Evolutionary conservation across 2,888 invertebrate species (phyloP).

Genomic region (Pterostichus madidus): DNA sequence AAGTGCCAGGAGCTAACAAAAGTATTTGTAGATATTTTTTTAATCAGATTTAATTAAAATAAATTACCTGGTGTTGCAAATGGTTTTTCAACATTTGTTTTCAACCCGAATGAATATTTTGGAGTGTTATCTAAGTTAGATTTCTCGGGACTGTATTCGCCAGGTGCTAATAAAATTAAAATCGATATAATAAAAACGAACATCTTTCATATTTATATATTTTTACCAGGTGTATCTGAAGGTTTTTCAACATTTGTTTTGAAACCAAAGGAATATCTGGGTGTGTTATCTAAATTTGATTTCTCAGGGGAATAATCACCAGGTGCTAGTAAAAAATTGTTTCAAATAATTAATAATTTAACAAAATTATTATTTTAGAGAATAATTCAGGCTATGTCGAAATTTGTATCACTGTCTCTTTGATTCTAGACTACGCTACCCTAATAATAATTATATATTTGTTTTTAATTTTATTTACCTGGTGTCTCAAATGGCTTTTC

Average conservation of each 20-base stretch:
- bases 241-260: constrained; percentile 81
- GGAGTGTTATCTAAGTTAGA: constrained; percentile 81
- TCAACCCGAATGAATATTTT: constrained; percentile 82
- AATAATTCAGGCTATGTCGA: too few species aligned
- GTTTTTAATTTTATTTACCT: neutral
- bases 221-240: constrained; percentile 82
- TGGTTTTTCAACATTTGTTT: constrained; percentile 79
- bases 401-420: too few species aligned
- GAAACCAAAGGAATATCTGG: constrained; percentile 85
- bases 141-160: constrained; percentile 75
- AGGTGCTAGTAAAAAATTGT: constrained; percentile 80
- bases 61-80: constrained; percentile 80
- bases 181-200: constrained; percentile 76
- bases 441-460: too few species aligned
- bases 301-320: constrained; percentile 92
- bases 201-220: constrained; percentile 69
- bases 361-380: too few species aligned
- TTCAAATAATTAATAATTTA: neutral
- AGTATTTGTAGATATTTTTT: constrained; percentile 69
- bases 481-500: constrained; percentile 75
- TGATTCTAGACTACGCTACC: too few species aligned
- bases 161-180: constrained; percentile 72
- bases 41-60: constrained; percentile 25
- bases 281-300: constrained; percentile 80
- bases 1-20: constrained; percentile 87